Evolutionary conservation across 2,797 vertebrate species (phyloP).

Genomic region (Coranthus polyacanthus): DNA sequence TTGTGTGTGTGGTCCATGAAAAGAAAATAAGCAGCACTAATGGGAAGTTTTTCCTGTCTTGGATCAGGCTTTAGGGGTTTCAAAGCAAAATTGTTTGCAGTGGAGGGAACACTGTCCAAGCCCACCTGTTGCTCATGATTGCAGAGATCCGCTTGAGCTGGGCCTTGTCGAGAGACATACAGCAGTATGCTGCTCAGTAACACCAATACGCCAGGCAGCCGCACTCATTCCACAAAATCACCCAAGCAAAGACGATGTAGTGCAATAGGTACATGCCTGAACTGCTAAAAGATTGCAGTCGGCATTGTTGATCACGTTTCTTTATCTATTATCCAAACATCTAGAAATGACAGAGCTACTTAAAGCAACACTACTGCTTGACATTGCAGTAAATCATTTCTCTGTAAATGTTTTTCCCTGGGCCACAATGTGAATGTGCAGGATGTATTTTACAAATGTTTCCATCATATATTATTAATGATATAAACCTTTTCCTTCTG

Average conservation of each 20-base stretch:
- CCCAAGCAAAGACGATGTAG: slow-evolving; percentile 49
- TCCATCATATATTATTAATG: slow-evolving; percentile 58
- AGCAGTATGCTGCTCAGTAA: slow-evolving; percentile 58
- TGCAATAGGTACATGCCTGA: slow-evolving; percentile 36
- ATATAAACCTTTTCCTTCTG: slow-evolving; percentile 34
- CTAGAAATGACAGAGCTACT: slow-evolving; percentile 38
- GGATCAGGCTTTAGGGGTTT: slow-evolving; percentile 75
- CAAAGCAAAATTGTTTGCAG: slow-evolving; percentile 81
- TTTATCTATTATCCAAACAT: slow-evolving; percentile 36
- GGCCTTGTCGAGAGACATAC: slow-evolving; percentile 64
- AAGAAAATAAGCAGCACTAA: slow-evolving; percentile 80
- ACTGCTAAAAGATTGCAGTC: slow-evolving; percentile 16
- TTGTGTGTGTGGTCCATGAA: slow-evolving; percentile 80
- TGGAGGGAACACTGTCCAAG: slow-evolving; percentile 65
- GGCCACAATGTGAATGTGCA: slow-evolving; percentile 39
- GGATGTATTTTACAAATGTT: slow-evolving; percentile 44
- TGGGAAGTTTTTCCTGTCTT: slow-evolving; percentile 80
- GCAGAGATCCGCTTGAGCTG: slow-evolving; percentile 73
- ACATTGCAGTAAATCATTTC: slow-evolving; percentile 48
- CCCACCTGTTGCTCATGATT: slow-evolving; percentile 83
- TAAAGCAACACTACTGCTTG: slow-evolving; percentile 30
- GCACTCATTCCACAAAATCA: slow-evolving; percentile 55
- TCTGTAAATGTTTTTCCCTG: slow-evolving; percentile 7
- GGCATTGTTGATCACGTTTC: slow-evolving; percentile 10
- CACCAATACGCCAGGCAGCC: slow-evolving; percentile 44